These are phyloP conservation scores for Epinotia demarniana DNA, from an alignment of 2,888 invertebrate species.

Conservation along the genomic window DNA sequence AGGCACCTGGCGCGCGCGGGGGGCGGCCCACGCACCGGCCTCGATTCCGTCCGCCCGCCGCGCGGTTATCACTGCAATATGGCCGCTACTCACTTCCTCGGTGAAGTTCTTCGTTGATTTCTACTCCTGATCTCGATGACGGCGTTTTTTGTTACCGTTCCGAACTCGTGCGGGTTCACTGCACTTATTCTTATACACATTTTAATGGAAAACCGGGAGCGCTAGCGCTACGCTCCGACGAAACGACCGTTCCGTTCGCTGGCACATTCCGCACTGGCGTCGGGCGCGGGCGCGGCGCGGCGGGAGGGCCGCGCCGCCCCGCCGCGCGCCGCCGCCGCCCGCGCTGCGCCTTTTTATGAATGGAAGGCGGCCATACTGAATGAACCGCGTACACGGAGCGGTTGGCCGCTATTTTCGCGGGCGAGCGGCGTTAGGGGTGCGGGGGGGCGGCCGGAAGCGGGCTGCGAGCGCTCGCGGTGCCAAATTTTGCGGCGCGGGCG, in stretches of 20 bases:
- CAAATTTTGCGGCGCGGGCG: slow-evolving; percentile 85
- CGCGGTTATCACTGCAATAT: slow-evolving; percentile 85
- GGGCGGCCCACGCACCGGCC: slow-evolving; percentile 85
- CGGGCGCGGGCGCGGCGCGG: slow-evolving; percentile 80
- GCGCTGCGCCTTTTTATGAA: slow-evolving; percentile 88
- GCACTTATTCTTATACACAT: slow-evolving; percentile 85
- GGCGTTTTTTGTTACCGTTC: slow-evolving; percentile 83
- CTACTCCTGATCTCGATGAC: slow-evolving; percentile 84
- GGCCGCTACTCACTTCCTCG: slow-evolving; percentile 85
- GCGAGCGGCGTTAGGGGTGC: slow-evolving; percentile 75
- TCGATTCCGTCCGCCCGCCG: slow-evolving; percentile 85
- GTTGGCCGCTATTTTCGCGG: slow-evolving; percentile 84
- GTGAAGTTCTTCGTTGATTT: slow-evolving; percentile 85
- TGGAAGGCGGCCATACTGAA: slow-evolving; percentile 90
- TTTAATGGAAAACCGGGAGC: slow-evolving; percentile 85
- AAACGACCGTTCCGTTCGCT: slow-evolving; percentile 85
- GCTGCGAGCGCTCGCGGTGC: slow-evolving; percentile 82
- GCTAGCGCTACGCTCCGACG: slow-evolving; percentile 85
- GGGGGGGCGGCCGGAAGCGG: slow-evolving; percentile 82
- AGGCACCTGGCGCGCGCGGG: slow-evolving; percentile 81
- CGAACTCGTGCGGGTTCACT: slow-evolving; percentile 85
- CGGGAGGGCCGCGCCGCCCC: slow-evolving; percentile 81
- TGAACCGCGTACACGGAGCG: slow-evolving; percentile 87
- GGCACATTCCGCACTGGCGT: slow-evolving; percentile 85
- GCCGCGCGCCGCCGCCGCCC: slow-evolving; percentile 78